A percentile compares a stretch with the other conserved stretches of the same genome.
Evolutionary conservation across 2,113 vertebrate genomes (phyloP).

Genomic region (Caloenas nicobarica): DNA sequence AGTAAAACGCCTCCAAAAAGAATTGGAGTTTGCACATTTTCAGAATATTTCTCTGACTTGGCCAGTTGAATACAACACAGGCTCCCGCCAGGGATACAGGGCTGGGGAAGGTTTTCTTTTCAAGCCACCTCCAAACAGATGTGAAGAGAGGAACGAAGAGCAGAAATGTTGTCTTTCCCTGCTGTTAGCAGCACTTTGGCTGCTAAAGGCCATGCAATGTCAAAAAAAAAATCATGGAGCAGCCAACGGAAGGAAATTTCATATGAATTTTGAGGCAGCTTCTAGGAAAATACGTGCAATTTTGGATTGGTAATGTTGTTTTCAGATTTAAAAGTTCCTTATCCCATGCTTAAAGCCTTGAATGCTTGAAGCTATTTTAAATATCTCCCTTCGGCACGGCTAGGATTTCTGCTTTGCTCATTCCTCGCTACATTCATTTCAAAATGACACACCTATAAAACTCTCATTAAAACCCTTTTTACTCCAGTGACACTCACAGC

Average conservation of each 20-base stretch:
- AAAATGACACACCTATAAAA: not conserved
- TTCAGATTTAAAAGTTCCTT: not conserved
- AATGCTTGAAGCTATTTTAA: not conserved
- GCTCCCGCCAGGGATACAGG: not conserved
- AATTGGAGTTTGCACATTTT: not conserved
- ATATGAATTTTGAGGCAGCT: not conserved
- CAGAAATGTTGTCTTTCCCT: not conserved
- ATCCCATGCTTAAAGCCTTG: not conserved
- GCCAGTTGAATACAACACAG: accelerated
- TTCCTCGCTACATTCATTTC: not conserved
- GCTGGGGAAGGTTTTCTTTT: not conserved
- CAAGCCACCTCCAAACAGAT: not conserved
- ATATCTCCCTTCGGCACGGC: not conserved
- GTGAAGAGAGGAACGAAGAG: not conserved
- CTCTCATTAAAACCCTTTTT: not conserved
- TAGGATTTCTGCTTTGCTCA: not conserved
- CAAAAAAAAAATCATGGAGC: not conserved
- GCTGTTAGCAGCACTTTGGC: not conserved
- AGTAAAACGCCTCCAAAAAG: not conserved
- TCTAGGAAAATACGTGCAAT: not conserved
- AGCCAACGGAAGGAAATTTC: not conserved
- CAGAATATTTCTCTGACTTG: not conserved
- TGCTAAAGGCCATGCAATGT: not conserved
- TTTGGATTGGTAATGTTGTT: not conserved
- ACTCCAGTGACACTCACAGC: accelerated